A percentile compares a stretch with the other conserved stretches of the same genome.
Conservation (phyloP, 2,888 invertebrate genomes). For the Dendrolimus pini region DNA sequence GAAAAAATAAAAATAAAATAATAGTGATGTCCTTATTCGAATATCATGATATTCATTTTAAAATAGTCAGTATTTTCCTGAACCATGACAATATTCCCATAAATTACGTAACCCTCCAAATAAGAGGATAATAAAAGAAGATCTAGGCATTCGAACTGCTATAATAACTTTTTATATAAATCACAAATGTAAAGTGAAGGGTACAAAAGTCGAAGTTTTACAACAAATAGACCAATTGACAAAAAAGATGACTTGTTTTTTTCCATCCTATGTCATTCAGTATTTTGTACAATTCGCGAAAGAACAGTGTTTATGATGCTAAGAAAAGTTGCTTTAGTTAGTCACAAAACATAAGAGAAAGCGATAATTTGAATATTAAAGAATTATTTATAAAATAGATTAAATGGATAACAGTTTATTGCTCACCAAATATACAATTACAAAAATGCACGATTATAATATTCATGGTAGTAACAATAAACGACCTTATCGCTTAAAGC, state of each 20-base stretch:
- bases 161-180: slow-evolving; percentile 13
- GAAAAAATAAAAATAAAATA: too few species aligned
- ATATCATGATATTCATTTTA: not conserved
- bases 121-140: not conserved
- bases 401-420: too few species aligned
- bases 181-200: slow-evolving; percentile 16
- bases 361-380: slow-evolving; percentile 6
- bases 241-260: slow-evolving; percentile 52
- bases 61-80: not conserved
- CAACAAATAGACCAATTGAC: slow-evolving; percentile 45
- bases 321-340: slow-evolving; percentile 33
- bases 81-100: not conserved
- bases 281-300: slow-evolving; percentile 37
- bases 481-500: too few species aligned
- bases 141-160: slow-evolving; percentile 4
- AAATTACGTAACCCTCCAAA: not conserved
- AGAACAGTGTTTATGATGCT: slow-evolving; percentile 55
- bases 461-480: too few species aligned
- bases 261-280: slow-evolving; percentile 39
- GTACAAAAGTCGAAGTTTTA: slow-evolving; percentile 25
- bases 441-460: too few species aligned
- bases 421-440: too few species aligned
- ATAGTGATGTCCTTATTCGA: too few species aligned
- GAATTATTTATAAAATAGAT: too few species aligned
- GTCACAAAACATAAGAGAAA: slow-evolving; percentile 17